Conservation (phyloP, 2,888 invertebrate species). For the Conops quadrifasciatus region DNA sequence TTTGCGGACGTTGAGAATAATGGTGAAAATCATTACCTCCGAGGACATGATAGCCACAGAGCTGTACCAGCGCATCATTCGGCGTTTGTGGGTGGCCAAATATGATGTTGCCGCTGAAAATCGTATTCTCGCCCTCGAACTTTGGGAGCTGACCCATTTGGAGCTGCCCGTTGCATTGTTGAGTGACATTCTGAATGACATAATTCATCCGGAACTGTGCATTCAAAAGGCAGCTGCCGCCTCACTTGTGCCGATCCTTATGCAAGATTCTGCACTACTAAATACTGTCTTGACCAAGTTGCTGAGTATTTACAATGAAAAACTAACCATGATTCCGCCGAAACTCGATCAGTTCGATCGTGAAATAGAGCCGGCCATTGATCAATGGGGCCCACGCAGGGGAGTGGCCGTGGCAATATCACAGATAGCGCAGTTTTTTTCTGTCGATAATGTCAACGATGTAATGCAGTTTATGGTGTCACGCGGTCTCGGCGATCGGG, state of each 20-base stretch:
- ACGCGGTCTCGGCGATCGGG: slow-evolving; percentile 85
- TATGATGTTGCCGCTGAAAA: slow-evolving; percentile 84
- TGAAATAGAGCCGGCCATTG: slow-evolving; percentile 82
- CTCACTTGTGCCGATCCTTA: slow-evolving; percentile 77
- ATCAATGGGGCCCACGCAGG: slow-evolving; percentile 89
- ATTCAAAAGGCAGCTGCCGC: slow-evolving; percentile 85
- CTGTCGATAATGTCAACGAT: slow-evolving; percentile 72
- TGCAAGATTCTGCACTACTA: slow-evolving; percentile 68
- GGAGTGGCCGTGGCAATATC: slow-evolving; percentile 87
- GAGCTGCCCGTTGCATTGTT: slow-evolving; percentile 66
- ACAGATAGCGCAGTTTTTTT: slow-evolving; percentile 75
- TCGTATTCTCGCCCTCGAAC: slow-evolving; percentile 70
- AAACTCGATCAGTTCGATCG: slow-evolving; percentile 92
- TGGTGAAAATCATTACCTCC: slow-evolving; percentile 69
- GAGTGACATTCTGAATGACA: slow-evolving; percentile 70
- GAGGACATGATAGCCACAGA: slow-evolving; percentile 70
- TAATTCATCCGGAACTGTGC: slow-evolving; percentile 82
- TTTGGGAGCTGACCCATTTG: slow-evolving; percentile 72
- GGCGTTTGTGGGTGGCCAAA: slow-evolving; percentile 83
- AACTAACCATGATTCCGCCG: slow-evolving; percentile 83
- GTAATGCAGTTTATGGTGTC: slow-evolving; percentile 88
- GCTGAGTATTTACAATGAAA: slow-evolving; percentile 78
- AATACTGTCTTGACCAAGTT: slow-evolving; percentile 71
- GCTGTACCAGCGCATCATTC: slow-evolving; percentile 71
- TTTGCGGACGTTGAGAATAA: slow-evolving; percentile 75